These are phyloP conservation scores for Lophotriccus pileatus DNA, from an alignment of 2,797 vertebrate species.

Conservation along the genomic window DNA sequence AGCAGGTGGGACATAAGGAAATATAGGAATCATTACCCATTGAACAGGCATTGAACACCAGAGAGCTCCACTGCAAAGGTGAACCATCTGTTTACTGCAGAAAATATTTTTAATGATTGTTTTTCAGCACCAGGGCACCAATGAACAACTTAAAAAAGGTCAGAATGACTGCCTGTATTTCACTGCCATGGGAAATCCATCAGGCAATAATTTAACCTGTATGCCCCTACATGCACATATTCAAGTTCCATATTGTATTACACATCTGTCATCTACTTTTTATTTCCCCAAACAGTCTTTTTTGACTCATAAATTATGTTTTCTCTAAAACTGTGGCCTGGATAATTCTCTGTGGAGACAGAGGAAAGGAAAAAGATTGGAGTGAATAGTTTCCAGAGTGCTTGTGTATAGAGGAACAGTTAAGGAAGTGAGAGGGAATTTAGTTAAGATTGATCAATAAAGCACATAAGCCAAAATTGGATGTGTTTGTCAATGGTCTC, in stretches of 20 bases:
- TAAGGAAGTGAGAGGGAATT: background rate
- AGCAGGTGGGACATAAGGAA: background rate
- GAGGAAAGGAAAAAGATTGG: background rate
- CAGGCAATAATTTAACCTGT: constrained; percentile 31
- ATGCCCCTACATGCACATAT: background rate
- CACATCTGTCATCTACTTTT: constrained; percentile 28
- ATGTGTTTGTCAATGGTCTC: background rate
- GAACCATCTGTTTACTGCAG: constrained; percentile 22
- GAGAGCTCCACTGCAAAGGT: background rate
- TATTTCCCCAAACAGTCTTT: constrained; percentile 28
- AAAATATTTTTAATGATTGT: constrained; percentile 21
- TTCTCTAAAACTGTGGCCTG: constrained; percentile 6
- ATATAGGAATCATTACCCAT: background rate
- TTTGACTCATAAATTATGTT: constrained; percentile 25
- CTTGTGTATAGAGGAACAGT: background rate
- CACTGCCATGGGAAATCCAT: background rate
- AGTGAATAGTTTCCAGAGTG: constrained; percentile 24
- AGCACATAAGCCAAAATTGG: background rate
- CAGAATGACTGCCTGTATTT: background rate
- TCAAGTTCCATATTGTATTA: constrained; percentile 1
- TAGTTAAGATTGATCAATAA: background rate
- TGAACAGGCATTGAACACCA: background rate
- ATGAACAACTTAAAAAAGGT: background rate
- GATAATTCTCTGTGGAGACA: constrained; percentile 1
- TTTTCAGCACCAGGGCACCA: constrained; percentile 13